Base-by-base conservation (phyloP, 2,797 vertebrate species). In the Lagodon rhomboides region DNA sequence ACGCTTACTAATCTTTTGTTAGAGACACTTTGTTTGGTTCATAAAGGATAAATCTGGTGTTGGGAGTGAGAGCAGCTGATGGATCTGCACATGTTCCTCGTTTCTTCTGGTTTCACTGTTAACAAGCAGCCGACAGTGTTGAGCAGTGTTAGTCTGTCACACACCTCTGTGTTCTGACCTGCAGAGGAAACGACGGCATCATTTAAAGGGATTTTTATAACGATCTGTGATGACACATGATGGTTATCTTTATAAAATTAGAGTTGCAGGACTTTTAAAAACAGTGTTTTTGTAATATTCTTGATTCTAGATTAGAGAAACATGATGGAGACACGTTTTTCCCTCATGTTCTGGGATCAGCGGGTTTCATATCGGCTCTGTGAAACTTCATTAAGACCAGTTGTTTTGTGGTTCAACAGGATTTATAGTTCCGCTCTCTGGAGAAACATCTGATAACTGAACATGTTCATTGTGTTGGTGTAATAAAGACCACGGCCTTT, bases 401-500 rank as follows among this genome's bases (percentile, higher is more conserved):
- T 12, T 64, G 22, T 73, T 7, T 17, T 41, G 34, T 41, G 20
- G 44, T 50, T 56, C 22, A 71, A 66, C 54, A 11, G 12, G 20
- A 65, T 53, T 61, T 4, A 16, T 12, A 2, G 13, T 20, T 54
- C 9, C 46, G 34, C 27, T 73, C 30, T 53, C 15, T 63, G 1
- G 38, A 60, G 3, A 49, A 6, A 50, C 67, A 38, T 80, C 63
- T 79, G 59, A 30, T 61, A 71, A 27, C 50, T 61, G 27, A 64
- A 68, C 22, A 43, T 61, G 64, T 83, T 68, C 60, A 72, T 18
- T 73, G 22, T 85, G 53, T 23, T 70, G 50, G 16, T 77, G 53
- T 34, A 80, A 74, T 86, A 80, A 86, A 89, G 56, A 66, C n/a
- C 8, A 68, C 16, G 2, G 38, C 67, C 74, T 76, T 82, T 80